Evolutionary conservation across 1,140 invertebrate genomes (phyloP).

Genomic region (Phenacoccus solenopsis): DNA sequence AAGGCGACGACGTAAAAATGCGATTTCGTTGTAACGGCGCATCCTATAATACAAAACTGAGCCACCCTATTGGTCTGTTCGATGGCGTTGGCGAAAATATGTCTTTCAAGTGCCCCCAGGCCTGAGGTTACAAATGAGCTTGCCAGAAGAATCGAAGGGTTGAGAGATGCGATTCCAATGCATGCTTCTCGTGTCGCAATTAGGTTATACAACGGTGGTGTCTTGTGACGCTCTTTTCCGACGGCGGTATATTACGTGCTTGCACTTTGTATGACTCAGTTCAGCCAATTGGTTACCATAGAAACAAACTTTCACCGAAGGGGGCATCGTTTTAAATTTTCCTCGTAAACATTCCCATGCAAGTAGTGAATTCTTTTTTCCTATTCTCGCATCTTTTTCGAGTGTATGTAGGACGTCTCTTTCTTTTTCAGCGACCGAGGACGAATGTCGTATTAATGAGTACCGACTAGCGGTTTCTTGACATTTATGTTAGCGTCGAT

Average conservation of each 20-base stretch:
- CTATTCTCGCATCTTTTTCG: background rate
- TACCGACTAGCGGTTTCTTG: no score
- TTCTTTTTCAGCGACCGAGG: background rate
- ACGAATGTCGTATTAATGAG: no score
- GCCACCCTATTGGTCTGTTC: no score
- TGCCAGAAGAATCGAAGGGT: background rate
- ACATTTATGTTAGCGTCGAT: no score
- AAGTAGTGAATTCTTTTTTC: conserved; percentile 9
- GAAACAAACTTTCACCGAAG: conserved; percentile 10
- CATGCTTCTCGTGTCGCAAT: conserved; percentile 10
- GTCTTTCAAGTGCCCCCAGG: background rate
- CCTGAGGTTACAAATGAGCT: conserved; percentile 6
- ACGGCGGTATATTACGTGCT: conserved; percentile 11
- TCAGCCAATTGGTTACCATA: conserved; percentile 14
- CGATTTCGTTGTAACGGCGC: background rate
- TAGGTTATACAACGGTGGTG: conserved; percentile 9
- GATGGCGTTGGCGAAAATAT: background rate
- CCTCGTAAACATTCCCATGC: conserved; percentile 13
- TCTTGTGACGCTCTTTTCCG: conserved; percentile 13
- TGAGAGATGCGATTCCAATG: conserved; percentile 11
- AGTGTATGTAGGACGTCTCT: background rate
- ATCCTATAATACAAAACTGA: no score
- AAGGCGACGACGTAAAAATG: background rate
- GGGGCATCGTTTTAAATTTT: conserved; percentile 13
- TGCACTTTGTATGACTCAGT: conserved; percentile 17